A percentile compares a stretch with the other conserved stretches of the same genome.
Evolutionary conservation across 2,113 vertebrate species (phyloP).

Genomic region (Burhinus bistriatus): DNA sequence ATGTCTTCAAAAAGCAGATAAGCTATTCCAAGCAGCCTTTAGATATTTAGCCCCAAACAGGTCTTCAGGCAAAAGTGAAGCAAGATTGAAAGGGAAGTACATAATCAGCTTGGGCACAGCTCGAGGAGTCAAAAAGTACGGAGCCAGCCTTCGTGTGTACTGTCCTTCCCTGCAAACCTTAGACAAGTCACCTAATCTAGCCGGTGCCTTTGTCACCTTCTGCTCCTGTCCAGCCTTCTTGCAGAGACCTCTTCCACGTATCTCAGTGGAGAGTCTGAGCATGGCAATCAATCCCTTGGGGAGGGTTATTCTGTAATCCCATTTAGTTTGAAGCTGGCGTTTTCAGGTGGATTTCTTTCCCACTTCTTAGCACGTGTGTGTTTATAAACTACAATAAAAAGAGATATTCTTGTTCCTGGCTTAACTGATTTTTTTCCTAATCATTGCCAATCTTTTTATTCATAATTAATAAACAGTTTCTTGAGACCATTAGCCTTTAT

Average conservation of each 20-base stretch:
- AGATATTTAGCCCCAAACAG: background rate
- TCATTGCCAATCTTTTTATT: background rate
- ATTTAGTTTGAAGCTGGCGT: background rate
- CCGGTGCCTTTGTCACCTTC: background rate
- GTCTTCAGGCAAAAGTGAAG: background rate
- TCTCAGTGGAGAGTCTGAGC: rapidly evolving
- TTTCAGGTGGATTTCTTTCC: background rate
- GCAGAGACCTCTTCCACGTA: rapidly evolving
- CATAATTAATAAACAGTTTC: background rate
- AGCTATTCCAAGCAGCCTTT: background rate
- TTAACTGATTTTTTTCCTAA: background rate
- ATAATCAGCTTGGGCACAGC: background rate
- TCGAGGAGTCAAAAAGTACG: background rate
- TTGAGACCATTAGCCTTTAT: background rate
- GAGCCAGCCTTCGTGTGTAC: background rate
- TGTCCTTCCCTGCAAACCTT: background rate
- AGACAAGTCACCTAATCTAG: background rate
- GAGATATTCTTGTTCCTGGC: background rate
- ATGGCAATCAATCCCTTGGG: rapidly evolving
- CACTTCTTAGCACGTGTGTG: background rate
- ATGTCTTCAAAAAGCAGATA: background rate
- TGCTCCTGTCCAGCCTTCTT: background rate
- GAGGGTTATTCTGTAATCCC: background rate
- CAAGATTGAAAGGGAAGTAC: background rate
- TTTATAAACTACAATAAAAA: background rate